Conservation (phyloP, 2,888 invertebrate genomes). For the Lamellibrachia columna region DNA sequence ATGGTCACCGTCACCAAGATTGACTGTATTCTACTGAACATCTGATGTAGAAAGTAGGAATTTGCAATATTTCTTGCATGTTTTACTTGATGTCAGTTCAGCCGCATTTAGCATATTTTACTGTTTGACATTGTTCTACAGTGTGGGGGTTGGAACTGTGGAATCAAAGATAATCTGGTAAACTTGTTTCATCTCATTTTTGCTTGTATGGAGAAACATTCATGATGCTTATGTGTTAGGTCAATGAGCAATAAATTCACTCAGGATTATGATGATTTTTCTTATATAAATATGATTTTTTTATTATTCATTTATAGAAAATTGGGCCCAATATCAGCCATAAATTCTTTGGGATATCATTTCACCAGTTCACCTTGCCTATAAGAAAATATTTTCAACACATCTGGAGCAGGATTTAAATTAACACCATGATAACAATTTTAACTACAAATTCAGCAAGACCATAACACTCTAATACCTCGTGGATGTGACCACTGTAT, state of each 20-base stretch:
- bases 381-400: not conserved
- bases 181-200: not conserved
- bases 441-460: not conserved
- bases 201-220: not conserved
- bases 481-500: too few relatives aligned
- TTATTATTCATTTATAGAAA: not conserved
- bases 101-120: not conserved
- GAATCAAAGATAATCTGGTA: not conserved
- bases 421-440: not conserved
- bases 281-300: not conserved
- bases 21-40: not conserved
- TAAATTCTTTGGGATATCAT: not conserved
- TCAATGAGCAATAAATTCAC: conserved; percentile 4
- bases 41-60: not conserved
- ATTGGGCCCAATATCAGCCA: not conserved
- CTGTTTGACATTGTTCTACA: not conserved
- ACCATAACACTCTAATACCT: not conserved
- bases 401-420: not conserved
- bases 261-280: not conserved
- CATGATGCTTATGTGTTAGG: not conserved
- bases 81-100: not conserved
- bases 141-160: not conserved
- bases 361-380: not conserved
- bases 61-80: not conserved
- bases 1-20: not conserved